Conservation (phyloP, 2,888 invertebrate genomes). For the Pycnomerus fuliginosus region DNA sequence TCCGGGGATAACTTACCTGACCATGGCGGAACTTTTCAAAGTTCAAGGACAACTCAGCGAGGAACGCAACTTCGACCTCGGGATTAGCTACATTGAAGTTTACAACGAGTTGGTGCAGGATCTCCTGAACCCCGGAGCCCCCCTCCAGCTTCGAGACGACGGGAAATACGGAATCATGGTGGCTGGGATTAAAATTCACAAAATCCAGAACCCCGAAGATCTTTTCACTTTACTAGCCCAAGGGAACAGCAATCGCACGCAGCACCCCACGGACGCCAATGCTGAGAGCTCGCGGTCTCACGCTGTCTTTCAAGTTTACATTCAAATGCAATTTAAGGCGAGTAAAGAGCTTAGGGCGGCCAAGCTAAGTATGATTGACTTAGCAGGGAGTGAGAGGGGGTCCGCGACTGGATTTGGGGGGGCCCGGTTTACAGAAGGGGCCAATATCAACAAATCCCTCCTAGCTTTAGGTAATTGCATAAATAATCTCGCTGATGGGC, state of each 20-base stretch:
- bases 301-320: conserved; percentile 89
- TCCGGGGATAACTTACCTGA: conserved; percentile 86
- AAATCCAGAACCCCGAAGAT: conserved; percentile 72
- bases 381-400: conserved; percentile 92
- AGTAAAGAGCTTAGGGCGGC: conserved; percentile 65
- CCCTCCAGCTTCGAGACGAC: conserved; percentile 81
- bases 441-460: conserved; percentile 90
- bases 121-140: conserved; percentile 68
- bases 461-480: conserved; percentile 88
- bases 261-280: conserved; percentile 94
- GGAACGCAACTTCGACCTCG: conserved; percentile 76
- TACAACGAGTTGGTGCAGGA: conserved; percentile 94
- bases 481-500: conserved; percentile 81
- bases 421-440: conserved; percentile 86
- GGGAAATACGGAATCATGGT: conserved; percentile 76
- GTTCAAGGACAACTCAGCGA: conserved; percentile 69
- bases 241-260: conserved; percentile 86
- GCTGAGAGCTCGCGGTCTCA: conserved; percentile 93
- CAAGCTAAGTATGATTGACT: conserved; percentile 91
- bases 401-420: conserved; percentile 77
- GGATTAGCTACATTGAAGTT: conserved; percentile 40
- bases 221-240: conserved; percentile 74
- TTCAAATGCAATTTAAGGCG: conserved; percentile 60
- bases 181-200: conserved; percentile 73
- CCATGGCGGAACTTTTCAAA: conserved; percentile 82